Percentiles rank a stretch among this genome's conserved stretches.
These are phyloP conservation scores for Coturnix japonica DNA, from an alignment of 2,113 vertebrate genomes.

Conservation along the genomic window DNA sequence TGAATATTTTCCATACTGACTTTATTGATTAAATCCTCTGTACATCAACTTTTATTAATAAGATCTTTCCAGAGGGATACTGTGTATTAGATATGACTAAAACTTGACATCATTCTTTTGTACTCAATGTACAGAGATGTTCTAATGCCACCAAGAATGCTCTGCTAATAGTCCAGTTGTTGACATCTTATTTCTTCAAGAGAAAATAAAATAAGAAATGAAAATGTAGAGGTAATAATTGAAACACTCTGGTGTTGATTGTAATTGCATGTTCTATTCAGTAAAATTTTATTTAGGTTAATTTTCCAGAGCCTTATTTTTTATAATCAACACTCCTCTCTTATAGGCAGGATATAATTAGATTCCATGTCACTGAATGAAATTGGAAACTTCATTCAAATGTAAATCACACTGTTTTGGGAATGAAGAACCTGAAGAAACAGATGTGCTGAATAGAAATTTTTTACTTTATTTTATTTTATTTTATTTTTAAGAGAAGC, in stretches of 20 bases:
- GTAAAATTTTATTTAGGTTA: constrained; percentile 41
- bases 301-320: constrained; percentile 52
- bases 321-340: constrained; percentile 46
- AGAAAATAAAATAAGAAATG: constrained; percentile 8
- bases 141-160: neutral
- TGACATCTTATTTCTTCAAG: neutral
- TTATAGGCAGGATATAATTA: constrained; percentile 58
- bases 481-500: neutral
- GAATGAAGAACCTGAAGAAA: constrained; percentile 31
- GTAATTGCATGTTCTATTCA: constrained; percentile 22
- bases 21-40: neutral
- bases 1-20: neutral
- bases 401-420: constrained; percentile 41
- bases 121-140: neutral
- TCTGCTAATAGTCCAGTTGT: neutral
- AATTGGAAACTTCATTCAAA: constrained; percentile 69
- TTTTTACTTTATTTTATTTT: neutral
- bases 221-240: neutral
- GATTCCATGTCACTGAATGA: constrained; percentile 65
- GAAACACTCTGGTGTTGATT: constrained; percentile 23
- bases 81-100: neutral
- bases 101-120: neutral
- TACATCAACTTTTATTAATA: neutral
- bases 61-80: neutral
- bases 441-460: neutral